These are phyloP conservation scores for Drosophila neutralis DNA, from an alignment of 2,888 invertebrate genomes.

Conservation along the genomic window DNA sequence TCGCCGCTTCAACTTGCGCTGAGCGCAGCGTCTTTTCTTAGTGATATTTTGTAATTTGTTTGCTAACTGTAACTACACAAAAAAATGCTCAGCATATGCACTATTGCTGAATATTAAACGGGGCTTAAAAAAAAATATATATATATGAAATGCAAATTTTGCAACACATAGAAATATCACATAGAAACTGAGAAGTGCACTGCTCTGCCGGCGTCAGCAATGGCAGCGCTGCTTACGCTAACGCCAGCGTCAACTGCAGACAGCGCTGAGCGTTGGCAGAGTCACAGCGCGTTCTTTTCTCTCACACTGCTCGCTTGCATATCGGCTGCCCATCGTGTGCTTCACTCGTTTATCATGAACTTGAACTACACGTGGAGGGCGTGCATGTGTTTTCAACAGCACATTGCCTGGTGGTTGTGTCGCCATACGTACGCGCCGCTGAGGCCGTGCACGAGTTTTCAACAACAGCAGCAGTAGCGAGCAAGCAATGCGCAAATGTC, in stretches of 20 bases:
- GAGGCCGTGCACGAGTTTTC: conserved; percentile 78
- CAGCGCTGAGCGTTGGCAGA: conserved; percentile 30
- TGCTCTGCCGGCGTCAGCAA: conserved; percentile 42
- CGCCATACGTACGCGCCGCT: conserved; percentile 17
- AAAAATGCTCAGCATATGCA: conserved; percentile 15
- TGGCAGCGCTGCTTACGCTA: conserved; percentile 32
- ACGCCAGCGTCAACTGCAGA: conserved; percentile 38
- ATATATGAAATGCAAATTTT: conserved; percentile 64
- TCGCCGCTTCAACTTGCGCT: conserved; percentile 50
- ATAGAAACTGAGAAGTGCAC: conserved; percentile 54
- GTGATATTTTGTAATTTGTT: conserved; percentile 28
- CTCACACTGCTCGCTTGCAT: conserved; percentile 48
- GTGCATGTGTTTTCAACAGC: conserved; percentile 78
- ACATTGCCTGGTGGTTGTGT: conserved; percentile 36
- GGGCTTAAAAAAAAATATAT: conserved; percentile 25
- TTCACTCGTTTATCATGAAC: conserved; percentile 80
- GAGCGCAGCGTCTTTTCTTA: conserved; percentile 52
- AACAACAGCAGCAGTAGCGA: conserved; percentile 36
- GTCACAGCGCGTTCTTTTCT: conserved; percentile 14
- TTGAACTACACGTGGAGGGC: conserved; percentile 85
- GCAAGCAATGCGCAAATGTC: conserved; percentile 59
- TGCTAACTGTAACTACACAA: conserved; percentile 25
- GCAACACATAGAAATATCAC: conserved; percentile 11
- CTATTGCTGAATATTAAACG: conserved; percentile 33
- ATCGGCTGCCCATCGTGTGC: conserved; percentile 33